Percentiles rank a stretch among this genome's conserved stretches.
Conservation (phyloP, 2,888 invertebrate species). For the Volucella inflata region DNA sequence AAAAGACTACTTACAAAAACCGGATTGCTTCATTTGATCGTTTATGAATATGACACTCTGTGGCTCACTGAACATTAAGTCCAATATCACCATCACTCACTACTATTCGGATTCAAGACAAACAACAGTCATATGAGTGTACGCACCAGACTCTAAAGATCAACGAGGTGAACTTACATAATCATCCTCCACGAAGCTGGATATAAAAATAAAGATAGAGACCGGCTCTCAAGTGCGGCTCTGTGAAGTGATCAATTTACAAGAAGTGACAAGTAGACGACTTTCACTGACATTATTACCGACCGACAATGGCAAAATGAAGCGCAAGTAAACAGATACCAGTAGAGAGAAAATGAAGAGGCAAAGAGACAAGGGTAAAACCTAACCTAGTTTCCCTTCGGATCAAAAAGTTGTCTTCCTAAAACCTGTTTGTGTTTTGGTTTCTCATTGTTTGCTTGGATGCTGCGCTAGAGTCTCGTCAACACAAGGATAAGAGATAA, state of each 20-base stretch:
- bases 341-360: slow-evolving; percentile 16
- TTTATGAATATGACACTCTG: slow-evolving; percentile 51
- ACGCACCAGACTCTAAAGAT: slow-evolving; percentile 62
- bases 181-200: slow-evolving; percentile 37
- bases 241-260: slow-evolving; percentile 48
- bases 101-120: slow-evolving; percentile 24
- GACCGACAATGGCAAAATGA: slow-evolving; percentile 41
- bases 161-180: slow-evolving; percentile 58
- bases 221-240: slow-evolving; percentile 52
- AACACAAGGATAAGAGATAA: slow-evolving; percentile 12
- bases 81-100: slow-evolving; percentile 52
- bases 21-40: slow-evolving; percentile 58
- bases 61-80: slow-evolving; percentile 45
- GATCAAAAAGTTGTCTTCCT: slow-evolving; percentile 31
- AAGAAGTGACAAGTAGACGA: slow-evolving; percentile 66
- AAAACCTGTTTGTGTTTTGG: slow-evolving; percentile 57
- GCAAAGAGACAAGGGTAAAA: slow-evolving; percentile 31
- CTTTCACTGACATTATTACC: slow-evolving; percentile 71
- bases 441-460: slow-evolving; percentile 6
- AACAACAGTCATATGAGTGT: slow-evolving; percentile 20
- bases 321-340: not conserved
- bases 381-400: slow-evolving; percentile 75
- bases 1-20: slow-evolving; percentile 2
- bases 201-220: not conserved
- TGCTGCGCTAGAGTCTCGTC: slow-evolving; percentile 16